A percentile compares a stretch with the other conserved stretches of the same genome.
Conservation (phyloP, 2,113 vertebrate genomes). For the Alexandromys fortis region DNA sequence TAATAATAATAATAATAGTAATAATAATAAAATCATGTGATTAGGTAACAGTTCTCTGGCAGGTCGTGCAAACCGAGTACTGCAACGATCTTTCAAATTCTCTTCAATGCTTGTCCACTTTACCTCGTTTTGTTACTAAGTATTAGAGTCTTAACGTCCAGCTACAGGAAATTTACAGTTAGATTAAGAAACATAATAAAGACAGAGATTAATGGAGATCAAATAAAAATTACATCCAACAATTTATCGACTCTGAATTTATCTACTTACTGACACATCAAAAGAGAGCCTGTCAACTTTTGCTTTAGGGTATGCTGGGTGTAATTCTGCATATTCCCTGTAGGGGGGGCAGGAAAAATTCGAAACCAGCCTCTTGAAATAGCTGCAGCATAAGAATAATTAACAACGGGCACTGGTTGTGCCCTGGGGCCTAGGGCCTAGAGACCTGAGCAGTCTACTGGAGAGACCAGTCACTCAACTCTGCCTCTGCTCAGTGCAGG, state of each 20-base stretch:
- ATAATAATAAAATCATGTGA: not conserved
- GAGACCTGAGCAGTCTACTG: no score
- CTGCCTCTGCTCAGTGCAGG: no score
- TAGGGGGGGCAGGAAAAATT: not conserved
- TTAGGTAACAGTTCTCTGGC: constrained; percentile 12
- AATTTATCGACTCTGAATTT: constrained; percentile 3
- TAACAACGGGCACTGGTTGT: not conserved
- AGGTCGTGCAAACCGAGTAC: constrained; percentile 7
- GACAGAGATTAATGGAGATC: constrained; percentile 26
- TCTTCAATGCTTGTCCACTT: not conserved
- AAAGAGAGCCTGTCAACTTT: not conserved
- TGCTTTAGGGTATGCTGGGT: not conserved
- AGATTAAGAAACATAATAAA: constrained; percentile 46
- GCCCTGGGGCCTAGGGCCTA: no score
- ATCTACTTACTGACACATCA: constrained; percentile 35
- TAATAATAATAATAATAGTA: no score
- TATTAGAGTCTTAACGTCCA: not conserved
- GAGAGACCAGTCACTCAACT: no score
- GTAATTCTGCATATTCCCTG: not conserved
- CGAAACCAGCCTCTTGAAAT: not conserved
- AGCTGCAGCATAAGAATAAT: not conserved
- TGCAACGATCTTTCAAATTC: not conserved
- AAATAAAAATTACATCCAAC: constrained; percentile 68
- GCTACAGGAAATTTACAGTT: constrained; percentile 50
- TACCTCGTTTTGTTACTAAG: not conserved